Conservation (phyloP, 2,113 vertebrate species). For the Neomonachus schauinslandi region DNA sequence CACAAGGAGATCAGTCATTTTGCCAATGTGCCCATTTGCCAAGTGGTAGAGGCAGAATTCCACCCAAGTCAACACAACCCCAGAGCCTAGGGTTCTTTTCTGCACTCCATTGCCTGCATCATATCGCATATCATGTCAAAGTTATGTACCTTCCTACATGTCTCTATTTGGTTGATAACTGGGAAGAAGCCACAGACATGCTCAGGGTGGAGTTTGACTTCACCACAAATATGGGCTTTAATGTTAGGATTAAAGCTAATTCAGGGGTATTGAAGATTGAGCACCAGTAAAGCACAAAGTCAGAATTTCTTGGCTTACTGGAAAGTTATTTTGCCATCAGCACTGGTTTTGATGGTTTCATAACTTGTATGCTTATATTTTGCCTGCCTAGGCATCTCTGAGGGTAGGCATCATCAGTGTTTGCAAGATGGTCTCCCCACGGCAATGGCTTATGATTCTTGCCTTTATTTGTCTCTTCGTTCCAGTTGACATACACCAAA, state of each 20-base stretch:
- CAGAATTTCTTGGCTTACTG: not conserved
- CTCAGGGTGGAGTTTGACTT: not conserved
- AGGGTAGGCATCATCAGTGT: fast-evolving
- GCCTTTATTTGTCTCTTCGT: not conserved
- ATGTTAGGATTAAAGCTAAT: not conserved
- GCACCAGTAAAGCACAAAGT: not conserved
- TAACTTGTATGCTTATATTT: fast-evolving
- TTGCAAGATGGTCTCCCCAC: not conserved
- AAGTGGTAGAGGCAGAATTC: not conserved
- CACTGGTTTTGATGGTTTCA: not conserved
- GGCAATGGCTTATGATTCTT: not conserved
- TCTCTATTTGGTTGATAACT: not conserved
- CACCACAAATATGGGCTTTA: not conserved
- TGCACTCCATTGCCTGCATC: fast-evolving
- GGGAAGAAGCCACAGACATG: not conserved
- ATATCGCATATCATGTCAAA: fast-evolving
- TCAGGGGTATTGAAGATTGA: not conserved
- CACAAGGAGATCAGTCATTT: too few relatives aligned
- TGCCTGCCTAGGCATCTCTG: not conserved
- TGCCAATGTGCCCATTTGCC: not conserved
- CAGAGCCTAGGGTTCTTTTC: not conserved
- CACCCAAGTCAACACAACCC: not conserved
- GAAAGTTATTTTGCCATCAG: not conserved
- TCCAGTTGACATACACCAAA: not conserved
- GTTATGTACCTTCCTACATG: not conserved